Percentiles rank a stretch among this genome's conserved stretches.
phyloP scores from a whole-genome alignment of 1,140 invertebrate genomes.

The Nephotettix cincticeps region DNA sequence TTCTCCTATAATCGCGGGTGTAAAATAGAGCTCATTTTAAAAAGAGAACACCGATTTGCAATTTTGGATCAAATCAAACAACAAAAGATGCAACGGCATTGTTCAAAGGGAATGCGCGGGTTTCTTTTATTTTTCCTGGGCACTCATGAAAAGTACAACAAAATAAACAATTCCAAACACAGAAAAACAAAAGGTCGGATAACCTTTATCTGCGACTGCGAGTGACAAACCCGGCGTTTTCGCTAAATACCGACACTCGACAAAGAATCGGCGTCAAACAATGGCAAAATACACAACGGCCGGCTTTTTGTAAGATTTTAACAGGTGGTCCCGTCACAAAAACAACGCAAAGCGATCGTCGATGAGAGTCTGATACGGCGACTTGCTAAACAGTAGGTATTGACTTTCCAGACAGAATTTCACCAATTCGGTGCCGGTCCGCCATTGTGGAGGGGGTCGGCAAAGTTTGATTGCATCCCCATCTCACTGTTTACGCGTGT shows the following conservation, averaged over 20 bases:
- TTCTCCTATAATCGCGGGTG: no score
- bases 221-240: neutral
- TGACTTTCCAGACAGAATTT: slow-evolving; percentile 9
- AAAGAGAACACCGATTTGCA: no score
- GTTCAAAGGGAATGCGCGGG: no score
- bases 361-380: neutral
- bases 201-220: neutral
- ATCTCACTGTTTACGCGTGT: slow-evolving; percentile 20
- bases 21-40: no score
- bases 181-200: neutral
- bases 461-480: slow-evolving; percentile 19
- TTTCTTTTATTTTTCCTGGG: neutral
- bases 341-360: neutral
- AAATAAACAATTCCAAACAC: neutral
- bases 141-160: neutral
- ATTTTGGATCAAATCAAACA: no score
- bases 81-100: no score
- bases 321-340: neutral
- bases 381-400: slow-evolving; percentile 10
- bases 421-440: neutral
- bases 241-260: neutral
- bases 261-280: slow-evolving; percentile 1
- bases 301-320: neutral
- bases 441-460: neutral
- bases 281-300: slow-evolving; percentile 6